These are phyloP conservation scores for Clistopyga incitator DNA, from an alignment of 2,888 invertebrate species.

Conservation along the genomic window DNA sequence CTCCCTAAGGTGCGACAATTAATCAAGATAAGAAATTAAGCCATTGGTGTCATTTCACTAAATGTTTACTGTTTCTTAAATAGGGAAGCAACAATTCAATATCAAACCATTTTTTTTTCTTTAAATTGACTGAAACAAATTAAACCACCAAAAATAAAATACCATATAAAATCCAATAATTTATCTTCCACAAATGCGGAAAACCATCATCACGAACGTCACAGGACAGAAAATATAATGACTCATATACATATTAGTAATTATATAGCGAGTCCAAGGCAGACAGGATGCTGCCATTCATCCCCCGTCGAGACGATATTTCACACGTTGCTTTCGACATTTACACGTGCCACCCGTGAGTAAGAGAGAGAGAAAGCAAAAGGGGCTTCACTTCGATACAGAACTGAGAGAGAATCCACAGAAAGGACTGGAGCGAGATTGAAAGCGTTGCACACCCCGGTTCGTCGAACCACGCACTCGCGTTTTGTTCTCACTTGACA, in stretches of 20 bases:
- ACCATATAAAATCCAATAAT: neutral
- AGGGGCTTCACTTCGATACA: slow-evolving; percentile 9
- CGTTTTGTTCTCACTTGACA: slow-evolving; percentile 48
- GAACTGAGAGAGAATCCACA: slow-evolving; percentile 27
- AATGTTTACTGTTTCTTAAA: neutral
- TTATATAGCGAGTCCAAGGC: slow-evolving; percentile 8
- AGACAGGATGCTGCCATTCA: slow-evolving; percentile 25
- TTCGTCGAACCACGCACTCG: slow-evolving; percentile 35
- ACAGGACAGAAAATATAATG: neutral
- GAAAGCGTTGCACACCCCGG: slow-evolving; percentile 31
- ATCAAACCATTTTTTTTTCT: neutral
- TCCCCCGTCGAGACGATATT: slow-evolving; percentile 38
- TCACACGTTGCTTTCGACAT: slow-evolving; percentile 48
- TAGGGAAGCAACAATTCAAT: neutral
- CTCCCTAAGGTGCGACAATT: too few relatives aligned
- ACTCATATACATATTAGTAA: slow-evolving; percentile 14
- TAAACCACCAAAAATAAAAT: neutral
- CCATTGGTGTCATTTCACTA: too few relatives aligned
- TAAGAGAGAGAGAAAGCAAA: neutral
- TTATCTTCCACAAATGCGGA: neutral
- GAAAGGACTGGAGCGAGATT: slow-evolving; percentile 39
- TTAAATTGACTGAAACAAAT: neutral
- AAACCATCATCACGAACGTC: neutral
- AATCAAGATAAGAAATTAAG: too few relatives aligned
- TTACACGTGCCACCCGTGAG: slow-evolving; percentile 35